These are phyloP conservation scores for Intellagama lesueurii DNA, from an alignment of 2,797 vertebrate species.

Conservation along the genomic window DNA sequence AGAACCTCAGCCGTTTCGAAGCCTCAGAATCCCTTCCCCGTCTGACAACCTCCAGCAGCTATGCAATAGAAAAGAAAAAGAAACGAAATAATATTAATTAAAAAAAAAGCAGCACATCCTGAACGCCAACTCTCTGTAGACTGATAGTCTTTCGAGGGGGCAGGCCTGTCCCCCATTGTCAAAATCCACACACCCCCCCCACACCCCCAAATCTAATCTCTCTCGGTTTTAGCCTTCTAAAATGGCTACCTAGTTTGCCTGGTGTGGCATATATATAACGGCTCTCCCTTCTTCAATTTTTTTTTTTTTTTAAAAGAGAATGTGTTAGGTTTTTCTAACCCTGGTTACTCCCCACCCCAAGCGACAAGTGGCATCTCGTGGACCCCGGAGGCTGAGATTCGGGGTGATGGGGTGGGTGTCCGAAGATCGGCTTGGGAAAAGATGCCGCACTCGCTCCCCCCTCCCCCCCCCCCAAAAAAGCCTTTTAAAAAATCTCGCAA, in stretches of 20 bases:
- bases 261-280: neutral
- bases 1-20: neutral
- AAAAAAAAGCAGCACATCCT: neutral
- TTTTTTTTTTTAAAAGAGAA: neutral
- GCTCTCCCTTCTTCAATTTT: no score
- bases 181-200: no score
- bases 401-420: no score
- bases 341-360: no score
- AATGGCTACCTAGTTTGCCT: neutral
- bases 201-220: neutral
- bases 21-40: neutral
- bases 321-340: neutral
- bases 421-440: no score
- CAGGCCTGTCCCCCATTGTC: no score
- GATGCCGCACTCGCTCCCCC: no score
- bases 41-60: neutral
- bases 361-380: no score
- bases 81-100: neutral
- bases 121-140: neutral
- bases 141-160: neutral
- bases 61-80: neutral
- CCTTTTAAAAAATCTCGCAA: neutral
- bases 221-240: neutral
- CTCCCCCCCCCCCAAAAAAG: no score
- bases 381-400: no score